phyloP scores from a whole-genome alignment of 2,113 vertebrate genomes.

The Gasterosteus aculeatus region DNA sequence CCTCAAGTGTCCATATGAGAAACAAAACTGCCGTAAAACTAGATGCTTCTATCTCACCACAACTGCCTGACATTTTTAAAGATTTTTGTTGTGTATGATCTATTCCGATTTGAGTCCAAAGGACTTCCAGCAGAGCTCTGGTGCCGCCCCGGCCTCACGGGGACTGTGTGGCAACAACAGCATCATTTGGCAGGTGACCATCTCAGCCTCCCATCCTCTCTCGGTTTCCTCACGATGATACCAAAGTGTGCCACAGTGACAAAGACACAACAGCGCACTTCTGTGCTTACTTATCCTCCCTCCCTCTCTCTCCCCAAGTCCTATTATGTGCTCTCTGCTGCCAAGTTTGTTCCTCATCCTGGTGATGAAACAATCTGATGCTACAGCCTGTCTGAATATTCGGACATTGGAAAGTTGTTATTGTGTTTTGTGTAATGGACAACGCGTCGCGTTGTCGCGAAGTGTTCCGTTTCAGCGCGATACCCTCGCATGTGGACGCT shows the following conservation, averaged over 20 bases:
- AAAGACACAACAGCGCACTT: slow-evolving; percentile 14
- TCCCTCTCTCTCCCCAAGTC: neutral
- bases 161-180: slow-evolving; percentile 5
- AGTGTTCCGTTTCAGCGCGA: neutral
- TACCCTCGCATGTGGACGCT: neutral
- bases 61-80: neutral
- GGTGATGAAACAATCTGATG: slow-evolving; percentile 15
- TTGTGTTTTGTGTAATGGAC: neutral
- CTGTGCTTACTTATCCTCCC: neutral
- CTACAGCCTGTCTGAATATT: slow-evolving; percentile 15
- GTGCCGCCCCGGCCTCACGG: slow-evolving; percentile 8
- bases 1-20: neutral
- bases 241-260: slow-evolving; percentile 1
- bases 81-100: neutral
- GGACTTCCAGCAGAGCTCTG: neutral
- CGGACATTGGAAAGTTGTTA: slow-evolving; percentile 24
- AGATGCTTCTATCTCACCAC: slow-evolving; percentile 4
- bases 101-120: slow-evolving; percentile 17
- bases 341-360: slow-evolving; percentile 34
- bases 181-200: slow-evolving; percentile 42
- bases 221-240: slow-evolving; percentile 4
- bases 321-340: slow-evolving; percentile 17
- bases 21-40: neutral
- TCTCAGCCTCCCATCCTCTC: slow-evolving; percentile 15
- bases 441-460: too few relatives aligned